phyloP scores from a whole-genome alignment of 1,140 invertebrate species.

The Spodoptera litura region DNA sequence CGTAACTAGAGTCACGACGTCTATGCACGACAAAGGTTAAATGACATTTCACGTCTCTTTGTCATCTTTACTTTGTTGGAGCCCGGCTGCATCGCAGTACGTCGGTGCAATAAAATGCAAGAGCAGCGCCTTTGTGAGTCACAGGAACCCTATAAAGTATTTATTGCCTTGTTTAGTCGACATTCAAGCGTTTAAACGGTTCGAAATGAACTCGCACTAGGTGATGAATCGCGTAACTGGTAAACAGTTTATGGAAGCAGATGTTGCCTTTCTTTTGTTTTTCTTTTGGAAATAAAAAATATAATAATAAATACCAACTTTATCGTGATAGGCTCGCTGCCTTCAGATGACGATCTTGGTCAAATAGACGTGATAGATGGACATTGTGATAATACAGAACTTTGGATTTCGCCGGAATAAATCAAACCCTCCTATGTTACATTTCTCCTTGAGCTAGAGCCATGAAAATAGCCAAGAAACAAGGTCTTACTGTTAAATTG shows the following conservation, averaged over 20 bases:
- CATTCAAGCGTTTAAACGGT: constrained; percentile 44
- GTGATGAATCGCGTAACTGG: constrained; percentile 13
- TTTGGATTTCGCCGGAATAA: no score
- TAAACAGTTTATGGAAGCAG: neutral
- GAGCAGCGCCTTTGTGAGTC: constrained; percentile 47
- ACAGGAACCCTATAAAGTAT: constrained; percentile 54
- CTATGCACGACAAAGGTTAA: constrained; percentile 42
- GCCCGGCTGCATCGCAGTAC: constrained; percentile 37
- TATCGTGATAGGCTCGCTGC: no score
- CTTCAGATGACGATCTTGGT: no score
- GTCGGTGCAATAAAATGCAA: constrained; percentile 49
- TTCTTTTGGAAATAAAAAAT: no score
- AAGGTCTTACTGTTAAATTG: no score
- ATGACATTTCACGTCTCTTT: constrained; percentile 49
- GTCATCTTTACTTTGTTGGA: constrained; percentile 39
- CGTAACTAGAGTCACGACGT: constrained; percentile 26
- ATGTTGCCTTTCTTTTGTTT: no score
- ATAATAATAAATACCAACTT: no score
- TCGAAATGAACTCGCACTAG: constrained; percentile 33
- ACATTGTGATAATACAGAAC: no score
- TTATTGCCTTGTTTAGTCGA: constrained; percentile 54
- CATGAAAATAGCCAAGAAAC: no score
- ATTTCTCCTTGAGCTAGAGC: no score
- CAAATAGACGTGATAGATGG: no score
- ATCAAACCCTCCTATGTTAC: no score